phyloP scores from a whole-genome alignment of 2,888 invertebrate species.

The Napeogenes inachia region DNA sequence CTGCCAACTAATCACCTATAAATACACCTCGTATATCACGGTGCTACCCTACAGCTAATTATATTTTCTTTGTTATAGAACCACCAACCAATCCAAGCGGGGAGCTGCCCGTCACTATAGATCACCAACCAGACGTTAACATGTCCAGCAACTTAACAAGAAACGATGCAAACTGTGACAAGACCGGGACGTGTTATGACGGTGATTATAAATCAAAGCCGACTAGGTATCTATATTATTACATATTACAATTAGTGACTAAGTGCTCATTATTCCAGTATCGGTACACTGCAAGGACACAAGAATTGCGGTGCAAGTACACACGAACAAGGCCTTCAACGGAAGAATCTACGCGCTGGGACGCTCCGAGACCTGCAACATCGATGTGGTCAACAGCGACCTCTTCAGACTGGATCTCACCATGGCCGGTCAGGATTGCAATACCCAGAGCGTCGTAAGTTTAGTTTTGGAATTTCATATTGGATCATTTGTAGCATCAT shows the following conservation, averaged over 20 bases:
- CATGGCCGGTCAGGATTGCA: slow-evolving; percentile 96
- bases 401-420: slow-evolving; percentile 94
- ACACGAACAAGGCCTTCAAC: slow-evolving; percentile 96
- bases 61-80: slow-evolving; percentile 60
- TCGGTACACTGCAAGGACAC: slow-evolving; percentile 97
- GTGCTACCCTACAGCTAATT: slow-evolving; percentile 4
- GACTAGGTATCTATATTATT: background rate
- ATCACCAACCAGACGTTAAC: slow-evolving; percentile 85
- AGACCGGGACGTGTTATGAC: slow-evolving; percentile 96
- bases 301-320: slow-evolving; percentile 93
- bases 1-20: slow-evolving; percentile 29
- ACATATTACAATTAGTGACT: background rate
- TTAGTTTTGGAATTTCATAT: background rate
- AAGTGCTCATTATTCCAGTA: slow-evolving; percentile 77
- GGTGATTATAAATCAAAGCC: slow-evolving; percentile 75
- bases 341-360: slow-evolving; percentile 96
- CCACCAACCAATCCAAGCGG: slow-evolving; percentile 64
- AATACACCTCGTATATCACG: slow-evolving; percentile 13
- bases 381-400: slow-evolving; percentile 94
- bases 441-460: slow-evolving; percentile 96
- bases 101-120: slow-evolving; percentile 85
- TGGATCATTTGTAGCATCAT: too few species aligned
- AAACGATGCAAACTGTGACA: slow-evolving; percentile 92
- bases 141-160: slow-evolving; percentile 84
- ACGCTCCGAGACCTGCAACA: slow-evolving; percentile 95